Conservation (phyloP, 2,113 vertebrate genomes). For the Ctenodactylus gundi region DNA sequence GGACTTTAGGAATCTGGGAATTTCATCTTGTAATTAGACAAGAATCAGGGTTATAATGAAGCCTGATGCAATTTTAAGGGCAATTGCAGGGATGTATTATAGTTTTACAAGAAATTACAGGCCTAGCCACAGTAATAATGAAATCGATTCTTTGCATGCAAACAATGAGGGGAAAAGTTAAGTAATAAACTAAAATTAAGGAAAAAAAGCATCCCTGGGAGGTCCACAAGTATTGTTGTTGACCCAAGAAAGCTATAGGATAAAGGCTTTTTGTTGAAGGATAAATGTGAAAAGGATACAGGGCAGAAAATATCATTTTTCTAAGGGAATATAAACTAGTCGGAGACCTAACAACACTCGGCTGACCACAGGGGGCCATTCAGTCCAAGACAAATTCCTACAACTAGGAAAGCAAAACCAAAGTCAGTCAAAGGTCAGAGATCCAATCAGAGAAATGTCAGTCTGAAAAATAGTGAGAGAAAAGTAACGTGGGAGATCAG, state of each 20-base stretch:
- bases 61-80: background rate
- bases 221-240: conserved; percentile 28
- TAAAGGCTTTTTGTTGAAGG: conserved; percentile 52
- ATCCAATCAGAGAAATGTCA: conserved; percentile 78
- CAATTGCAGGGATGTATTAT: conserved; percentile 37
- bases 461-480: conserved; percentile 77
- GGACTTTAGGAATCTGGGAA: conserved; percentile 13
- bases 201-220: conserved; percentile 12
- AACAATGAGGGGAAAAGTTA: conserved; percentile 11
- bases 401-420: conserved; percentile 62
- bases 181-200: conserved; percentile 16
- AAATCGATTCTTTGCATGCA: conserved; percentile 44
- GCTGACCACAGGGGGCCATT: conserved; percentile 63
- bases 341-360: conserved; percentile 55
- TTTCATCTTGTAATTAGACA: background rate
- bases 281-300: conserved; percentile 46
- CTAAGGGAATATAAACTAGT: conserved; percentile 54
- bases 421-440: conserved; percentile 77
- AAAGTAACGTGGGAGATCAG: conserved; percentile 38
- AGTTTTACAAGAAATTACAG: conserved; percentile 7
- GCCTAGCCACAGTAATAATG: conserved; percentile 33
- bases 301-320: conserved; percentile 57
- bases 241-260: conserved; percentile 38
- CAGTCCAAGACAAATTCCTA: conserved; percentile 59
- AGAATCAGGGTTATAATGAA: background rate